Evolutionary conservation across 2,113 vertebrate species (phyloP).

Genomic region (Acanthisitta chloris): DNA sequence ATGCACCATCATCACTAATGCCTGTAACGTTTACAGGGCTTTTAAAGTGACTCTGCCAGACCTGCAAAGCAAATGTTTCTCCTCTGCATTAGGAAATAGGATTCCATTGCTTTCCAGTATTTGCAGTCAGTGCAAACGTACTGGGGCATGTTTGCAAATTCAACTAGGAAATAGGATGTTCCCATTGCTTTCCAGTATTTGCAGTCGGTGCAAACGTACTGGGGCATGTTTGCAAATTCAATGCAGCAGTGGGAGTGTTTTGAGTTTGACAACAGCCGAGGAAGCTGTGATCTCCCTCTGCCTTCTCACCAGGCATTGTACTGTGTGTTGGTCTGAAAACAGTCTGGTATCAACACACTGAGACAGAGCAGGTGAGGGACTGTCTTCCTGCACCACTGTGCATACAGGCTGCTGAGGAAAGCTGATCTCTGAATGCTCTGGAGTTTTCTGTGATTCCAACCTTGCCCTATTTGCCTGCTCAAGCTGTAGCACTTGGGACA

Average conservation of each 20-base stretch:
- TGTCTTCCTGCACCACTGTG: neutral
- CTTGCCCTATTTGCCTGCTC: neutral
- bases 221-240: constrained; percentile 9
- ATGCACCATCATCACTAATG: neutral
- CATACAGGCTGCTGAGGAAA: neutral
- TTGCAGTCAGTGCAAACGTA: neutral
- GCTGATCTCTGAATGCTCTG: neutral
- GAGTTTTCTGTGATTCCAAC: neutral
- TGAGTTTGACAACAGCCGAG: neutral
- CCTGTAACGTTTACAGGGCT: neutral
- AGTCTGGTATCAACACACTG: neutral
- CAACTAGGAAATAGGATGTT: neutral
- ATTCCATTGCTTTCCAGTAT: neutral
- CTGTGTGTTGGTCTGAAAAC: neutral
- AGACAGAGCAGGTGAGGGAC: neutral
- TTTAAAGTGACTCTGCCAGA: neutral
- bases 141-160: neutral
- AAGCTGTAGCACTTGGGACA: neutral
- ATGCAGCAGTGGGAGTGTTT: neutral
- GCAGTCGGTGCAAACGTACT: neutral
- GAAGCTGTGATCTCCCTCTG: constrained; percentile 21
- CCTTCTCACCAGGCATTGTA: neutral
- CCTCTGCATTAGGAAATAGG: neutral
- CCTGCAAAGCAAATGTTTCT: neutral
- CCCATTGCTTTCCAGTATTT: neutral